Conservation (phyloP, 2,888 invertebrate genomes). For the Lithosia quadra region DNA sequence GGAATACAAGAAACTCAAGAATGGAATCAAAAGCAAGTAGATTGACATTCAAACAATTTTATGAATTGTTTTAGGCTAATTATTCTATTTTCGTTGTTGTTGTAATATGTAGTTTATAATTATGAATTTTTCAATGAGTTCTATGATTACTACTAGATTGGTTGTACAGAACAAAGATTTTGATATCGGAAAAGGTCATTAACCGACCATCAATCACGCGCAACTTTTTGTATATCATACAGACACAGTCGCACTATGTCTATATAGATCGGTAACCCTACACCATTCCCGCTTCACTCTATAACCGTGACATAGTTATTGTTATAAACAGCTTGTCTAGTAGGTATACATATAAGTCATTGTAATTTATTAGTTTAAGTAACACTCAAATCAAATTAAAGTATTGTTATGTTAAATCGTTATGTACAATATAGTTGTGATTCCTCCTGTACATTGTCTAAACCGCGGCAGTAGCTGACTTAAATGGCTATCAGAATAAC, state of each 20-base stretch:
- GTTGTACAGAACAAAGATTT: neutral
- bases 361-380: constrained; percentile 26
- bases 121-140: constrained; percentile 35
- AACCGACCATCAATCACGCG: neutral
- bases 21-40: constrained; percentile 63
- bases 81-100: constrained; percentile 54
- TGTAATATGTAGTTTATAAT: constrained; percentile 56
- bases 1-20: constrained; percentile 84
- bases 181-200: neutral
- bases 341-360: neutral
- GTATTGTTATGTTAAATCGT: constrained; percentile 51
- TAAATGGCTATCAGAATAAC: constrained; percentile 6
- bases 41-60: constrained; percentile 23
- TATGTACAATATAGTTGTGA: constrained; percentile 43
- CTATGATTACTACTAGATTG: neutral
- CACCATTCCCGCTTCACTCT: neutral
- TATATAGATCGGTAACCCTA: neutral
- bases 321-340: neutral
- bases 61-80: constrained; percentile 52
- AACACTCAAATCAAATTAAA: constrained; percentile 57
- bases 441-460: constrained; percentile 21
- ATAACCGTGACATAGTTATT: neutral
- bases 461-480: constrained; percentile 27
- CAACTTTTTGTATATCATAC: neutral
- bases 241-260: neutral